Base-by-base conservation (phyloP, 1,140 invertebrate genomes). In the Hypsibius dujardini region DNA sequence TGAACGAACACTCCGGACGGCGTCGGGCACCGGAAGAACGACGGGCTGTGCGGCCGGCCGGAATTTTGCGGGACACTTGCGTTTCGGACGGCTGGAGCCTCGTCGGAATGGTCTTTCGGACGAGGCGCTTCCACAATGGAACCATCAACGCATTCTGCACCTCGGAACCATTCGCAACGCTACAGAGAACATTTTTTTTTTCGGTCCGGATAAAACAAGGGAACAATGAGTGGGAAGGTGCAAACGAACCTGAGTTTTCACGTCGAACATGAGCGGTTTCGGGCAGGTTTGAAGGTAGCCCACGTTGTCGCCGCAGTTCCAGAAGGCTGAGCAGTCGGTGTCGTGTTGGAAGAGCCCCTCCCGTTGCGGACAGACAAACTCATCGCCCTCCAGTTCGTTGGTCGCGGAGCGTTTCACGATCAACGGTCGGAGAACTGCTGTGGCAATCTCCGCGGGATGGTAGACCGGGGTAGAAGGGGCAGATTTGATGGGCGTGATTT, bases 91-190 rank as follows among this genome's bases (percentile, higher is more conserved):
- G 50, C 7, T 56, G 50, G 7, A 56, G 50, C 50, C n/a, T 56
- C 50, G 50, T 7, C 7, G 3, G 62, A 14, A 42, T 14, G 7
- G 42, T 3, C 62, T 67, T 67, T 67, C 62, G n/a, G n/a, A n/a
- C n/a, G n/a, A n/a, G n/a, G n/a, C n/a, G n/a, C n/a, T n/a, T n/a
- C n/a, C n/a, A n/a, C n/a, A n/a, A n/a, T n/a, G n/a, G n/a, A n/a
- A n/a, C 50, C 62, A 42, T 67, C 42, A 3, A 67, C 42, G 42
- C 62, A 67, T 42, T 67, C 3, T 3, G 7, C 7, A 67, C 62
- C 62, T 14, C 62, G 7, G 3, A 42, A 3, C 62, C 62, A 67
- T 42, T 67, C 62, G 45, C 62, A 67, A 67, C 62, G 62, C 62
- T 67, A 42, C 45, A 67, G 3, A 67, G 7, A 67, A 67, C 45